Percentiles rank a stretch among this genome's conserved stretches.
Evolutionary conservation across 2,797 vertebrate species (phyloP).

Genomic region (Picus viridis): DNA sequence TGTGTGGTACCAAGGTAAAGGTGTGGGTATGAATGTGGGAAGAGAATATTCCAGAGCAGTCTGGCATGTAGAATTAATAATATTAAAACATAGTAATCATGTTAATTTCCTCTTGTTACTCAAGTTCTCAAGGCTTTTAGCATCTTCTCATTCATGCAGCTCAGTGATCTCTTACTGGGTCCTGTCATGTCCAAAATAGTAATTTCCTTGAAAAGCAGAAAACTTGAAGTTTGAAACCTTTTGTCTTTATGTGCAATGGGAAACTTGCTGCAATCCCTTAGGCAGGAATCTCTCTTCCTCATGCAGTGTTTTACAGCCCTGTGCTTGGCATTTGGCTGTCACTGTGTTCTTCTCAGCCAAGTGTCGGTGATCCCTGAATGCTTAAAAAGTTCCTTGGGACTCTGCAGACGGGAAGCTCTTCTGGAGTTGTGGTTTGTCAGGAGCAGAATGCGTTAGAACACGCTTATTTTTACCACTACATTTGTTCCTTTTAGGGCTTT

Average conservation of each 20-base stretch:
- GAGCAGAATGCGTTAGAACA: not conserved
- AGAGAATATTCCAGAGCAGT: constrained; percentile 25
- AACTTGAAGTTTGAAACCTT: not conserved
- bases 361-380: constrained; percentile 16
- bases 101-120: not conserved
- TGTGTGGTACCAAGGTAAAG: constrained; percentile 12
- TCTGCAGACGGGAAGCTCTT: constrained; percentile 1
- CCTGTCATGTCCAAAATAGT: not conserved
- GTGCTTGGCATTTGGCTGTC: constrained; percentile 37
- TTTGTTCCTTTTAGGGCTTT: not conserved
- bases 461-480: not conserved
- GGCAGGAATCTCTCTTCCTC: not conserved
- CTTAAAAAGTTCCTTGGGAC: constrained; percentile 19
- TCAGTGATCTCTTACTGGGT: not conserved
- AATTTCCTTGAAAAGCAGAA: not conserved
- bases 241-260: not conserved
- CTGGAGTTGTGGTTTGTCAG: constrained; percentile 1
- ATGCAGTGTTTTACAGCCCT: not conserved
- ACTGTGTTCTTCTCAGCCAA: not conserved
- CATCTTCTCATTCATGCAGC: not conserved
- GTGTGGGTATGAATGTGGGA: constrained; percentile 41
- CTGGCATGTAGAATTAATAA: constrained; percentile 43
- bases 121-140: constrained; percentile 3
- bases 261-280: not conserved
- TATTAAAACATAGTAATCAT: not conserved